Percentiles rank a stretch among this genome's conserved stretches.
phyloP scores from a whole-genome alignment of 2,113 vertebrate genomes.

The Anseranas semipalmata region DNA sequence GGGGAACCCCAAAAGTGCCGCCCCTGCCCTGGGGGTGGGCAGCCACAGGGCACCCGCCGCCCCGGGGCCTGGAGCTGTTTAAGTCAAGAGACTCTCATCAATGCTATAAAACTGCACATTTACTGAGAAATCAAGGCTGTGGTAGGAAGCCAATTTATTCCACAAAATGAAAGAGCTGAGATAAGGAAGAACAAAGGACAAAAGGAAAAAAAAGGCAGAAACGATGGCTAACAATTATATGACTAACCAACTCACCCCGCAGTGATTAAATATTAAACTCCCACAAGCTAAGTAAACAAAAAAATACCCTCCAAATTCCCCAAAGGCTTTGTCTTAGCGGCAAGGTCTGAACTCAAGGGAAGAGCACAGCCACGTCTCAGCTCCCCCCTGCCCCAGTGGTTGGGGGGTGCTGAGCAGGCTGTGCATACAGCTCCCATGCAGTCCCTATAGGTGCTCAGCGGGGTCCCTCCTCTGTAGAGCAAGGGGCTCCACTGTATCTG shows the following conservation, averaged over 20 bases:
- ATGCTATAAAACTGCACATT: not conserved
- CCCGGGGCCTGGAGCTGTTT: not conserved
- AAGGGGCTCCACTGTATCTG: not conserved
- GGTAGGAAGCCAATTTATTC: not conserved
- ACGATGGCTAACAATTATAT: conserved; percentile 16
- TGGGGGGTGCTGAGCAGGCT: not conserved
- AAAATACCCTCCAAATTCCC: not conserved
- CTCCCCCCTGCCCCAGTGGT: not conserved
- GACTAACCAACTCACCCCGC: conserved; percentile 30
- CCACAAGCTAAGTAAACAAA: conserved; percentile 43
- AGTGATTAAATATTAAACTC: conserved; percentile 65
- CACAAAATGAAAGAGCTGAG: rapidly evolving
- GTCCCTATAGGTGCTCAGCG: not conserved
- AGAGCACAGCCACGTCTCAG: not conserved
- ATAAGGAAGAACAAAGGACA: conserved; percentile 64
- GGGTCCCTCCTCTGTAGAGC: not conserved
- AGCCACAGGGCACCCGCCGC: not conserved
- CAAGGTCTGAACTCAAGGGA: not conserved
- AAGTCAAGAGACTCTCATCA: not conserved
- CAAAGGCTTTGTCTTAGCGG: conserved; percentile 8
- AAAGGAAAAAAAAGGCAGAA: conserved; percentile 27
- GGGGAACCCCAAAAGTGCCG: not conserved
- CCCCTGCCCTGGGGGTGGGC: not conserved
- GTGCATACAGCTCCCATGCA: not conserved
- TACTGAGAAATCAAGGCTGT: not conserved